Conservation (phyloP, 2,797 vertebrate genomes). For the Enteromius fasciolatus region DNA sequence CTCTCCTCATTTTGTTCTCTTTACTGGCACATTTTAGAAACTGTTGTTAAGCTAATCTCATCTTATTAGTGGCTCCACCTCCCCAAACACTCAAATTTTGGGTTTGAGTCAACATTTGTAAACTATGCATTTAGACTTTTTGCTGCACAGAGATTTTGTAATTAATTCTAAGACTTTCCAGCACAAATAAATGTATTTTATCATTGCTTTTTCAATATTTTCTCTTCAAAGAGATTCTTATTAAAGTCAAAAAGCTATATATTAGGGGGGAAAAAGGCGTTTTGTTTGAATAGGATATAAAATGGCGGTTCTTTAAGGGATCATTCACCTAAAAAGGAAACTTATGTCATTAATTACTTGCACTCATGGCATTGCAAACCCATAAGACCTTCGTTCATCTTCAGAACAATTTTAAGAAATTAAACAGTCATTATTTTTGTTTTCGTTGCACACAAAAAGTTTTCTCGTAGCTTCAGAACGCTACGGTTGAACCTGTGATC, state of each 20-base stretch:
- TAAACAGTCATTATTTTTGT: too few relatives aligned
- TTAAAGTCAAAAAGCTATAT: not conserved
- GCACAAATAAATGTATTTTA: conserved; percentile 42
- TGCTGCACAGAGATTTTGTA: conserved; percentile 62
- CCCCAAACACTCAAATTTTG: conserved; percentile 9
- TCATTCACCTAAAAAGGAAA: not conserved
- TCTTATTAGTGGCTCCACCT: conserved; percentile 12
- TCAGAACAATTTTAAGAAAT: not conserved
- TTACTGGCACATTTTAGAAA: conserved; percentile 26
- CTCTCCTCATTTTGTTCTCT: conserved; percentile 16
- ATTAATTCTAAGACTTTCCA: conserved; percentile 57
- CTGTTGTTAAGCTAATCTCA: conserved; percentile 16
- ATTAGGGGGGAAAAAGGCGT: not conserved
- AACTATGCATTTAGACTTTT: conserved; percentile 76
- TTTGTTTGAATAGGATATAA: not conserved
- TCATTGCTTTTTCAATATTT: conserved; percentile 17
- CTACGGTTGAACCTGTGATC: too few relatives aligned
- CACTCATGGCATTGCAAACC: not conserved
- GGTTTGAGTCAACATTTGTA: conserved; percentile 51
- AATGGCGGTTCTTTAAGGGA: not conserved
- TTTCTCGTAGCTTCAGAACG: too few relatives aligned
- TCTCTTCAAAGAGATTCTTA: not conserved
- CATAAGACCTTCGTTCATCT: not conserved
- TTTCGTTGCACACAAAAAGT: too few relatives aligned
- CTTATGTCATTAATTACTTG: not conserved